Base-by-base conservation (phyloP, 2,888 invertebrate genomes). In the Tipula confusa region DNA sequence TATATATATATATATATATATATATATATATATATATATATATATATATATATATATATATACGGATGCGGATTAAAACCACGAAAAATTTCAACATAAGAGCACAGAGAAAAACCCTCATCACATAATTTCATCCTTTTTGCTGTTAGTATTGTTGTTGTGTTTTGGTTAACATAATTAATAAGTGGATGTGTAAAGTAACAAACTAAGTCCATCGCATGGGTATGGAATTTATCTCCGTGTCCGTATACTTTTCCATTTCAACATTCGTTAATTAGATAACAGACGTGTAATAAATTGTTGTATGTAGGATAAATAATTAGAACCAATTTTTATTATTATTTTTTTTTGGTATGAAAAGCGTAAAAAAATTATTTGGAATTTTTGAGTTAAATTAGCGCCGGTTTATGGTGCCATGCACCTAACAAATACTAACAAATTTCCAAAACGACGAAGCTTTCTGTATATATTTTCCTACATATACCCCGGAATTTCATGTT, bases 71-170 rank as follows among this genome's bases (percentile, higher is more conserved):
- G 64, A 64, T 64, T 64, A 64, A 64, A 64, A 64, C 64, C 64
- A 64, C 64, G 24, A 24, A 64, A 64, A 64, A 7, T 64, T 24
- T 24, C 18, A 64, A 64, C 64, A n/a, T n/a, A 64, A 64, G 64
- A 64, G 64, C 64, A 64, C 64, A 64, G 24, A 24, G 64, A 64
- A 64, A 64, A 64, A 64, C 64, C 64, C 64, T 64, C 64, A 64
- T 64, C 64, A 64, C 64, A 64, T 64, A 64, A 64, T 64, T 64
- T 64, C 64, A 64, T 64, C 64, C 64, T 64, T 64, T 64, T 64
- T 64, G n/a, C n/a, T n/a, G n/a, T n/a, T n/a, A n/a, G n/a, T n/a
- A n/a, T n/a, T 64, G 1, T 64, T 24, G 18, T 64, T 24, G 15
- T 64, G 13, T 43, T 43, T 43, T 64, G 64, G 64, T 64, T 64